These are phyloP conservation scores for Metallyticus violacea DNA, from an alignment of 2,888 invertebrate genomes.

Conservation along the genomic window DNA sequence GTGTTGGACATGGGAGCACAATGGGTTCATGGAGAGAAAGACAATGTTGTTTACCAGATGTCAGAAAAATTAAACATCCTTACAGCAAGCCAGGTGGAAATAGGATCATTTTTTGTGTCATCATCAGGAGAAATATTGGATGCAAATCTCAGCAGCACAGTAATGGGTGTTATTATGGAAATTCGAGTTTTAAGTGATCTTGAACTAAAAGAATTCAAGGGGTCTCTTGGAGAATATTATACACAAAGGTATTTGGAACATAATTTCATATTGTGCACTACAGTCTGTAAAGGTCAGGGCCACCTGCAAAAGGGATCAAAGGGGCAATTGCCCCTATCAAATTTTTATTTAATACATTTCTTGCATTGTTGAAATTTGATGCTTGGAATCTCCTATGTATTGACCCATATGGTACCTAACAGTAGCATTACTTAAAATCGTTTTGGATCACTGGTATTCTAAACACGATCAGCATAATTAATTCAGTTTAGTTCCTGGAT, in stretches of 20 bases:
- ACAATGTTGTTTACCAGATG: constrained; percentile 49
- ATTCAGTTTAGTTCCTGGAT: too few relatives aligned
- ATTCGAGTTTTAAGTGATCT: constrained; percentile 43
- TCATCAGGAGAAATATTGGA: constrained; percentile 20
- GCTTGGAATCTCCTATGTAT: too few relatives aligned
- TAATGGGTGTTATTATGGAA: constrained; percentile 30
- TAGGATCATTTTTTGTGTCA: constrained; percentile 31
- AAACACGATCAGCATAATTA: too few relatives aligned
- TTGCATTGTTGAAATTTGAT: too few relatives aligned
- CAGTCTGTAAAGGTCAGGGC: too few relatives aligned
- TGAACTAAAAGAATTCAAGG: constrained; percentile 44
- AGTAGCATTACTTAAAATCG: too few relatives aligned
- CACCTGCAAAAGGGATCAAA: too few relatives aligned
- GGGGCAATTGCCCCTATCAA: too few relatives aligned
- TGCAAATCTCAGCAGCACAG: neutral
- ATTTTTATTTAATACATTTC: too few relatives aligned
- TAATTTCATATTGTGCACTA: too few relatives aligned
- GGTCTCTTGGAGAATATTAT: constrained; percentile 45
- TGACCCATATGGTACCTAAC: too few relatives aligned
- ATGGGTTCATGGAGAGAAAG: constrained; percentile 73
- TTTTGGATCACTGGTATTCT: too few relatives aligned
- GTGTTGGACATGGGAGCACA: constrained; percentile 73
- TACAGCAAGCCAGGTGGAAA: constrained; percentile 11
- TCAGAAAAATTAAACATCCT: constrained; percentile 34
- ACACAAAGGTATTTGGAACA: constrained; percentile 28